Conservation (phyloP, 2,888 invertebrate genomes). For the Ophioninae sp. region DNA sequence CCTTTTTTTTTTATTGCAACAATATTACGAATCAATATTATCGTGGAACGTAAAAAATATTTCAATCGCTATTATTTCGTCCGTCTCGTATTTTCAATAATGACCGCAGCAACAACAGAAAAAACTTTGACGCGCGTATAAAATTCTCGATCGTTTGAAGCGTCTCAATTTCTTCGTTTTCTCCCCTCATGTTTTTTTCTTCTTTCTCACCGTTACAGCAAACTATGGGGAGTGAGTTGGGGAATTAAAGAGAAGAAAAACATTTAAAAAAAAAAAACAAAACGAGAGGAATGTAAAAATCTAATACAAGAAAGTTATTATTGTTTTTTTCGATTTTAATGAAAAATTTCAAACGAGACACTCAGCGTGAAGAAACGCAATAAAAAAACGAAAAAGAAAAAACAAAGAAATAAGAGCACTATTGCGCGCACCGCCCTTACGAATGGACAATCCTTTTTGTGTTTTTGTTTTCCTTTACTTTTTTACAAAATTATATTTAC, state of each 20-base stretch:
- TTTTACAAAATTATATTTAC: slow-evolving; percentile 13
- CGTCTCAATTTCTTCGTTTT: slow-evolving; percentile 3
- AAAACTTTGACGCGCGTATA: slow-evolving; percentile 31
- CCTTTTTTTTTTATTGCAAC: slow-evolving; percentile 52
- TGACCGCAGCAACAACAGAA: slow-evolving; percentile 11
- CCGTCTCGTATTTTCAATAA: slow-evolving; percentile 7
- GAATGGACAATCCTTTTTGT: slow-evolving; percentile 4
- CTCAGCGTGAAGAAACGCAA: background rate
- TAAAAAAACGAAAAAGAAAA: background rate
- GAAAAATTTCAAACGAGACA: background rate
- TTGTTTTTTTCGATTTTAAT: background rate
- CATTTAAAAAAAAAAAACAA: background rate
- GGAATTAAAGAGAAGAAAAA: background rate
- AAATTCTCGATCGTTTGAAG: slow-evolving; percentile 35
- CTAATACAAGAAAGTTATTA: background rate
- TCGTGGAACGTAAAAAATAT: slow-evolving; percentile 2
- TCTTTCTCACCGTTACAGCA: background rate
- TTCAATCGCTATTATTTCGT: slow-evolving; percentile 2
- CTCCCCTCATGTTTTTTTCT: background rate
- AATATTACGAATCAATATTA: slow-evolving; percentile 49
- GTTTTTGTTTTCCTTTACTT: background rate
- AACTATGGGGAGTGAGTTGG: slow-evolving; percentile 13
- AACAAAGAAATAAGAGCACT: background rate
- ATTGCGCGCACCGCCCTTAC: slow-evolving; percentile 5
- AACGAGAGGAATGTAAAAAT: background rate